Base-by-base conservation (phyloP, 2,888 invertebrate species). In the Galeopsomyia nigrocyanea region DNA sequence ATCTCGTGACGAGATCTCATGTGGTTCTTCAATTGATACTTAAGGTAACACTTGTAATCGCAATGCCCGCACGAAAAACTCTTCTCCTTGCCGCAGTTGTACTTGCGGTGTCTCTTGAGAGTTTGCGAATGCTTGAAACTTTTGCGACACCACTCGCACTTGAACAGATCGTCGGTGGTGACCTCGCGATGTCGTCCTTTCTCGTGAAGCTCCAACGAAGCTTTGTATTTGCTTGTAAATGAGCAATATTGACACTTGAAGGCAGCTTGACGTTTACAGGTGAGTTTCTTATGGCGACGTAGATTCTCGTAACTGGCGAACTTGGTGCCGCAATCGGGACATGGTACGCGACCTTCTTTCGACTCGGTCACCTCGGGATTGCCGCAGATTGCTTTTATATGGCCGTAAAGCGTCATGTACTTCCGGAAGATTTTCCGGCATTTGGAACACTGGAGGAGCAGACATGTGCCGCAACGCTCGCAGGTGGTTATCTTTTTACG, bases 41-140 rank as follows among this genome's bases (percentile, higher is more conserved):
- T 73, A 16, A 69, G 47, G 16, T 73, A 69, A n/a, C 73, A 73
- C 56, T 60, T 65, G 31, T 73, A 73, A 13, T 68, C 55, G 57
- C 73, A 73, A n/a, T 69, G 73, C 0, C 65, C 68, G 7, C 73
- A 73, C 3, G 50, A 65, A 61, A 69, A 73, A 1, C 65, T 22
- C 47, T 73, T 73, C 60, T 69, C 73, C 31, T 73, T 73, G 0
- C 73, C 65, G 60, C 78, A 78, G 56, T 75, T 76, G 58, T 77
- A 77, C 5, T 57, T 77, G 19, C 75, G 74, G 21, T 78, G 78
- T n/a, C 76, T 70, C 10, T 75, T 77, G 39, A 78, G 63, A 10
- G 76, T 78, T 58, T 78, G 75, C 16, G 72, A 62, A 26, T 77
- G 74, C 0, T 74, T 73, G 49, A 77, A 78, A 2, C 26, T 63